Base-by-base conservation (phyloP, 2,888 invertebrate genomes). In the Microplitis deprimator region DNA sequence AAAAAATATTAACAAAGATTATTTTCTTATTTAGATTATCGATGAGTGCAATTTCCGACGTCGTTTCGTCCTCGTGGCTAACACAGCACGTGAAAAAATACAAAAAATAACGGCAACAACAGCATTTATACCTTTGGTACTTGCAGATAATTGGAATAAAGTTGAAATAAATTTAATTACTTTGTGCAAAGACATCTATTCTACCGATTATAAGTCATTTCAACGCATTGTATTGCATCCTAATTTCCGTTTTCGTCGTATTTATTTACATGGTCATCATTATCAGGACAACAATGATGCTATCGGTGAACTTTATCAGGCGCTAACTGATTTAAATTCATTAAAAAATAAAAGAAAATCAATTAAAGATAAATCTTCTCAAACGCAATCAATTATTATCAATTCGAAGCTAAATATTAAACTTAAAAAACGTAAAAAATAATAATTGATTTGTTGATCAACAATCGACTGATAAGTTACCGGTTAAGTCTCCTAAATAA, bases 121-220 rank as follows among this genome's bases (percentile, higher is more conserved):
- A 0, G 79, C 79, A 10, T 77, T 80, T 13, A 40, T 81, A 8
- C 68, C 74, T 29, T 75, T 98, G 94, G 92, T 97, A 80, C 91
- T 98, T 80, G 97, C 98, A 87, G 96, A 96, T 85, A 97, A 97
- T 67, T 98, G 98, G 98, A 98, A 98, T 86, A 94, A 94, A 90
- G 95, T 98, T 81, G 98, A 98, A 90, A 96, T 98, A 88, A 97
- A 98, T 91, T 91, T 98, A 80, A 95, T 96, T 10, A 97, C 96
- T 90, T 96, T 98, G 89, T 96, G 96, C 6, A 92, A 96, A 82
- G 91, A 97, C 6, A 67, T 77, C 13, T 81, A 77, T 77, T 71
- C 69, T 16, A 80, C 97, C 7, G 96, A 96, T 89, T 98, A 97
- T 90, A 95, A 96, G 79, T 96, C 97, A 89, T 96, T 97, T 5